These are phyloP conservation scores for Fistularia commersonii DNA, from an alignment of 2,797 vertebrate species.

Conservation along the genomic window DNA sequence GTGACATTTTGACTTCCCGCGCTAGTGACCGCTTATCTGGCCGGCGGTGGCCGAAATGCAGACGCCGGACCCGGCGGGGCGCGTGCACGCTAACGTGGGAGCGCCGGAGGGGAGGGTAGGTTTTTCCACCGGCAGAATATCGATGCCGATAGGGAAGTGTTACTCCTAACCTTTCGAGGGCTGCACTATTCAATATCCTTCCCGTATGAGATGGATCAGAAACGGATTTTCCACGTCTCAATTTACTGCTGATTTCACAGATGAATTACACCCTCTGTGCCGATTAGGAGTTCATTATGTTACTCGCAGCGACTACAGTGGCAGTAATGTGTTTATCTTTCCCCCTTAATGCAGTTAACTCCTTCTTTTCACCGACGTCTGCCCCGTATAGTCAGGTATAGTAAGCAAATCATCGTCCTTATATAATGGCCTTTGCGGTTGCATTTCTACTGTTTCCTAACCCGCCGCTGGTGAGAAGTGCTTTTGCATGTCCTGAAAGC, in stretches of 20 bases:
- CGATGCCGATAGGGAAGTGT: conserved; percentile 69
- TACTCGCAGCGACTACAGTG: conserved; percentile 59
- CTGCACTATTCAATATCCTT: conserved; percentile 59
- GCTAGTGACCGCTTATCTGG: conserved; percentile 61
- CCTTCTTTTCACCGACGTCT: conserved; percentile 44
- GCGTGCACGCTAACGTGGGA: no score
- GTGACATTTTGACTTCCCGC: conserved; percentile 59
- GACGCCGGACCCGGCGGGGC: conserved; percentile 43
- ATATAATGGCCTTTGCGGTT: conserved; percentile 30
- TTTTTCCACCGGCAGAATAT: conserved; percentile 69
- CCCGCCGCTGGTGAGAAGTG: conserved; percentile 38
- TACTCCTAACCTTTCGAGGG: conserved; percentile 71
- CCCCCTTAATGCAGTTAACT: conserved; percentile 68
- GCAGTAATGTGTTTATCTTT: conserved; percentile 75
- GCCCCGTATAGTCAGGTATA: conserved; percentile 24
- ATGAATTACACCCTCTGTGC: conserved; percentile 76
- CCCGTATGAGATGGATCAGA: conserved; percentile 68
- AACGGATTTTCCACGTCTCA: conserved; percentile 74
- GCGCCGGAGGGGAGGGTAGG: conserved; percentile 40
- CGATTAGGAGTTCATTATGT: conserved; percentile 77
- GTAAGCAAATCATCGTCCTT: conserved; percentile 23
- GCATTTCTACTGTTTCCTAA: conserved; percentile 30
- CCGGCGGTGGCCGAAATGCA: conserved; percentile 47
- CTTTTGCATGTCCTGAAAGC: conserved; percentile 39
- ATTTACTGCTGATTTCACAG: conserved; percentile 75